These are phyloP conservation scores for Dasypolia templi DNA, from an alignment of 2,888 invertebrate species.

Conservation along the genomic window DNA sequence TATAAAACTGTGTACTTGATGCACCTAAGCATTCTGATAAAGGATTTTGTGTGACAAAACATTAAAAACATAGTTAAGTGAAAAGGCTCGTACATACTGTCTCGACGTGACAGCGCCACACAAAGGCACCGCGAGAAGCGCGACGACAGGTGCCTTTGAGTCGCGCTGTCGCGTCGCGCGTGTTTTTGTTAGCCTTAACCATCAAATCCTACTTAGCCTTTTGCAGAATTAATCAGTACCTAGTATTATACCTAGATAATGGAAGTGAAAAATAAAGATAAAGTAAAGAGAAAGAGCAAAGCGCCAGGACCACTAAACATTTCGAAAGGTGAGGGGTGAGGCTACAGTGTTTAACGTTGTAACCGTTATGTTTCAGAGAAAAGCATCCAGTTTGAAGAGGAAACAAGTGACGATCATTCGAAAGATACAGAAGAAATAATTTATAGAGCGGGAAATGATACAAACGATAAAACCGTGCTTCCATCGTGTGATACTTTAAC, in stretches of 20 bases:
- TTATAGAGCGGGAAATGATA: conserved; percentile 68
- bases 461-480: conserved; percentile 79
- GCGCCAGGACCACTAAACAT: neutral
- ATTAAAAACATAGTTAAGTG: neutral
- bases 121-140: no score
- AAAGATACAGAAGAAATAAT: conserved; percentile 64
- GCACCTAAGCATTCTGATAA: neutral
- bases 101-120: no score
- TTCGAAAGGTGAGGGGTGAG: neutral
- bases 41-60: neutral
- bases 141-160: no score
- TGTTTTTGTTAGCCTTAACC: no score
- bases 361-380: conserved; percentile 74
- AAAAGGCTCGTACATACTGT: no score
- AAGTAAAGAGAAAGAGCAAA: neutral
- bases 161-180: no score
- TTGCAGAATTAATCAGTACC: conserved; percentile 1
- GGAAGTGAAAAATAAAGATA: neutral
- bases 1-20: neutral
- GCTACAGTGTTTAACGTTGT: neutral
- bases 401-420: conserved; percentile 48
- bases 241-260: neutral
- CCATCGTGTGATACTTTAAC: conserved; percentile 83
- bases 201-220: neutral
- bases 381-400: conserved; percentile 73